Conservation (phyloP, 2,113 vertebrate genomes). For the Catharus minimus region DNA sequence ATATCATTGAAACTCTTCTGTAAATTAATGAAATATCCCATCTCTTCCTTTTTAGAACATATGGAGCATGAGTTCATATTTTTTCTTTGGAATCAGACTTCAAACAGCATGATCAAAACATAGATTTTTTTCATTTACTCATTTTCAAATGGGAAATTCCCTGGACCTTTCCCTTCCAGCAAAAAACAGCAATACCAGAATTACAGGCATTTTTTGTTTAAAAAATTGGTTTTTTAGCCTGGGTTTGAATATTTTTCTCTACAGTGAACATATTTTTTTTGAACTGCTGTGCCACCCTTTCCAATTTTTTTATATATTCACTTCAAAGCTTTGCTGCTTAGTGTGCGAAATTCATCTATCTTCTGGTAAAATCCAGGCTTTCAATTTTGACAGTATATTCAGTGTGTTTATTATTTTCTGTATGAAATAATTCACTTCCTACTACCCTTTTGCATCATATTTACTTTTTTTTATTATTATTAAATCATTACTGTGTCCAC, state of each 20-base stretch:
- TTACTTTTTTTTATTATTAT: neutral
- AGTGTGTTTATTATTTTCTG: neutral
- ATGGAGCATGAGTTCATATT: neutral
- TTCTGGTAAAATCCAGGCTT: neutral
- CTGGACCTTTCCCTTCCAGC: neutral
- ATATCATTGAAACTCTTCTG: neutral
- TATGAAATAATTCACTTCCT: neutral
- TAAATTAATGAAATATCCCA: neutral
- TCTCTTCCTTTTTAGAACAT: neutral
- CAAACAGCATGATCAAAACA: slow-evolving; percentile 6
- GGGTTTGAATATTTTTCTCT: neutral
- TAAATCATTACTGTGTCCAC: neutral
- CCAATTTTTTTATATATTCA: neutral
- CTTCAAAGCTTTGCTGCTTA: neutral
- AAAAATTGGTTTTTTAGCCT: neutral
- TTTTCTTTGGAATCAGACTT: neutral
- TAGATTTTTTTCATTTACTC: neutral
- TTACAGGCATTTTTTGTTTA: neutral
- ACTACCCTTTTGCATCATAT: neutral
- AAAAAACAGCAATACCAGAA: neutral
- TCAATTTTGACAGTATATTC: neutral
- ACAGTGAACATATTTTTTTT: neutral
- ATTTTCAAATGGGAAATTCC: neutral
- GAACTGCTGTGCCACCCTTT: neutral
- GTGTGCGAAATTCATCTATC: neutral